Conservation (phyloP, 2,888 invertebrate species). For the Ormyrus rosae region DNA sequence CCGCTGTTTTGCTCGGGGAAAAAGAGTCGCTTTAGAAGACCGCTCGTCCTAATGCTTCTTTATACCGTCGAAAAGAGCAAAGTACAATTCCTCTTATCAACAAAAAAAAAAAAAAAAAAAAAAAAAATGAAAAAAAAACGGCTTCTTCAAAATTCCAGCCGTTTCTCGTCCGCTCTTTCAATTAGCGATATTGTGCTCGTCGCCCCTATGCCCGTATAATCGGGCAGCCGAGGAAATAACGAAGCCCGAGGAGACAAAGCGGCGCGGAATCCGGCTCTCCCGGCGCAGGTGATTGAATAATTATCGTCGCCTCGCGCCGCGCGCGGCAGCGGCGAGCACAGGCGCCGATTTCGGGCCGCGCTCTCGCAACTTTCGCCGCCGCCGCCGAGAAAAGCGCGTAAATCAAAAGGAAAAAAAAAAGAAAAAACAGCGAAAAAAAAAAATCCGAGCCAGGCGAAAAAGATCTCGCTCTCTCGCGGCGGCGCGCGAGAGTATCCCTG, state of each 20-base stretch:
- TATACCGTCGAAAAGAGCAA: no score
- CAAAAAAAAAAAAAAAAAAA: conserved; percentile 27
- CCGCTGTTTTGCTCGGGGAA: no score
- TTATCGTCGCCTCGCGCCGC: not conserved
- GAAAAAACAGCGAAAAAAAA: conserved; percentile 9
- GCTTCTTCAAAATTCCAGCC: no score
- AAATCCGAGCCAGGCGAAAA: conserved; percentile 31
- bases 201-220: not conserved
- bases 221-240: not conserved
- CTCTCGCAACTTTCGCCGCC: not conserved
- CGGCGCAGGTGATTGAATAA: conserved; percentile 47
- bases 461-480: conserved; percentile 6
- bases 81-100: no score
- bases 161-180: no score
- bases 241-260: not conserved
- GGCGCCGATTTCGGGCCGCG: not conserved
- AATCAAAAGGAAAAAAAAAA: conserved; percentile 1
- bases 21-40: no score
- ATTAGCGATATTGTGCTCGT: no score
- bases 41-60: no score
- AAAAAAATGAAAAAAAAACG: conserved; percentile 9
- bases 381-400: conserved; percentile 12
- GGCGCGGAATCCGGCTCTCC: not conserved
- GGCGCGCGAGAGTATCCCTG: conserved; percentile 48
- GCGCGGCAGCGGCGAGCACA: not conserved